Evolutionary conservation across 1,140 invertebrate genomes (phyloP), one percentile per base, ranked within the genome.

Genomic region (Trichogramma pretiosum): DNA sequence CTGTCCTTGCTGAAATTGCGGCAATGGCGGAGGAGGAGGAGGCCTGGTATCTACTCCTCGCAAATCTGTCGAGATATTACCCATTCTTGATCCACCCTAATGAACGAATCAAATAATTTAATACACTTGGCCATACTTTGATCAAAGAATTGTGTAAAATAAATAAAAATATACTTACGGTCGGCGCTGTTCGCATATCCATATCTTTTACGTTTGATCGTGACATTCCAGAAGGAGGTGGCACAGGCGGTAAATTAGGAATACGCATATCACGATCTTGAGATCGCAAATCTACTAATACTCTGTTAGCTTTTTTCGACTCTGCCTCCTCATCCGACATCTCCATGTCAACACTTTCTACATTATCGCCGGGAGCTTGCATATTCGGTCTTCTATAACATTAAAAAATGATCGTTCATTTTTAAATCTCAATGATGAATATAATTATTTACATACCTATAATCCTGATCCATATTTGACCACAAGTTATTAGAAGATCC

Each of bases 261-360:
- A 56, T 24, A 39, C 65, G 54, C 57, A 70, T 62, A 26, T 70
- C 68, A 2, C 65, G 59, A 46, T 72, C 70, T 24, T 72, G 70
- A 5, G 66, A 56, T 21, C 68, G 56, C 1, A 72, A 47, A 34
- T 73, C 70, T 3, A 72, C 68, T 3, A 72, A 48, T 23, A 68
- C 63, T 23, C 65, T 43, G 42, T 55, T 59, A 22, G 55, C 54
- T 47, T 71, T 70, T 38, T 72, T 71, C 40, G 53, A 58, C 34
- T 70, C 69, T 0, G 48, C 61, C 18, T 83, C 81, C n/a, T 83
- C 81, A 51, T 83, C 81, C 17, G 80, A 83, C 70, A 84, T 75
- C 40, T 84, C 81, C 82, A 84, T 84, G 48, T 84, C 82, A 24
- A 83, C 75, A 54, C 74, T 78, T 56, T 79, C 79, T 7, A 80